These are phyloP conservation scores for Cebidichthys violaceus DNA, from an alignment of 2,113 vertebrate species.

Conservation along the genomic window DNA sequence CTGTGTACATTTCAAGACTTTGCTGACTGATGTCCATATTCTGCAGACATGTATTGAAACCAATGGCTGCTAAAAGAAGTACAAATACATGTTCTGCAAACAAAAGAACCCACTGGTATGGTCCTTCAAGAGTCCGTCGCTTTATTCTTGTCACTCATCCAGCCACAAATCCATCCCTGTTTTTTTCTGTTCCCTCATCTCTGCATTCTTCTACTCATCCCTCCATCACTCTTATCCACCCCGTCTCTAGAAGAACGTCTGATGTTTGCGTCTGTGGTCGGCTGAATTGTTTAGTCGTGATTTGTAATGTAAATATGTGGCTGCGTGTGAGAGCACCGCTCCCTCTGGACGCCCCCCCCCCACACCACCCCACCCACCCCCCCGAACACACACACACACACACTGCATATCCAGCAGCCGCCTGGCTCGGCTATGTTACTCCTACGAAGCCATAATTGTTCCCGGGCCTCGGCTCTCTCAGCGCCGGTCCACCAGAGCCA, in stretches of 20 bases:
- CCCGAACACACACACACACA: slow-evolving; percentile 32
- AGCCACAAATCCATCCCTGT: slow-evolving; percentile 14
- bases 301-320: slow-evolving; percentile 83
- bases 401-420: slow-evolving; percentile 60
- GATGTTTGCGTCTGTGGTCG: slow-evolving; percentile 71
- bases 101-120: background rate
- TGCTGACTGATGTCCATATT: no score
- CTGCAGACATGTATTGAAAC: background rate
- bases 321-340: slow-evolving; percentile 57
- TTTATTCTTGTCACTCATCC: background rate
- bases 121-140: background rate
- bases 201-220: slow-evolving; percentile 45
- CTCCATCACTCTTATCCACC: slow-evolving; percentile 37
- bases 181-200: background rate
- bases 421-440: slow-evolving; percentile 60
- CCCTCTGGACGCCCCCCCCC: slow-evolving; percentile 41
- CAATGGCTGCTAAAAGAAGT: background rate
- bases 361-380: no score
- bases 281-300: slow-evolving; percentile 77
- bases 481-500: slow-evolving; percentile 55
- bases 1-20: no score
- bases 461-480: slow-evolving; percentile 60
- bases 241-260: slow-evolving; percentile 55
- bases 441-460: slow-evolving; percentile 77
- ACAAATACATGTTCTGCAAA: background rate